Percentiles rank a stretch among this genome's conserved stretches.
Conservation (phyloP, 2,797 vertebrate species). For the Anabas testudineus region DNA sequence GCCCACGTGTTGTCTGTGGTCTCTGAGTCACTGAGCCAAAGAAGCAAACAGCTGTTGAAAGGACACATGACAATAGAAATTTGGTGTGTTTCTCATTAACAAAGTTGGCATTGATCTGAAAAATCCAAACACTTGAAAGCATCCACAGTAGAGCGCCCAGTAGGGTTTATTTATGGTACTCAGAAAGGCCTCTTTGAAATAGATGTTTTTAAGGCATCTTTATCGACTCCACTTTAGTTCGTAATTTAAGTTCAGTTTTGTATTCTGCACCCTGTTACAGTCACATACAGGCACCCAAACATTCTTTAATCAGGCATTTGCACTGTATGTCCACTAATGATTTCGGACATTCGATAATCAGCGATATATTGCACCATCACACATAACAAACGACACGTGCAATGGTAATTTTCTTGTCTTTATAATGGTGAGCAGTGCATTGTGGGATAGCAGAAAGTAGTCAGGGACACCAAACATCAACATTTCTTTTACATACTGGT, state of each 20-base stretch:
- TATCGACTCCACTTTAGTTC: neutral
- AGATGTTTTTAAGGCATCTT: slow-evolving; percentile 24
- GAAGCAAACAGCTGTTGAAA: slow-evolving; percentile 44
- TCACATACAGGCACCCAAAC: slow-evolving; percentile 18
- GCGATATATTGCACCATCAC: too few relatives aligned
- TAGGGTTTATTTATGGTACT: neutral
- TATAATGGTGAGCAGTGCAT: too few relatives aligned
- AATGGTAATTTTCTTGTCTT: too few relatives aligned
- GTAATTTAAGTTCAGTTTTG: slow-evolving; percentile 9
- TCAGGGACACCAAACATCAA: slow-evolving; percentile 42
- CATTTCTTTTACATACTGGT: slow-evolving; percentile 41
- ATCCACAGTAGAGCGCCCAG: slow-evolving; percentile 4
- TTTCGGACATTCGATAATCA: too few relatives aligned
- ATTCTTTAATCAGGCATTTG: slow-evolving; percentile 41
- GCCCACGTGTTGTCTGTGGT: slow-evolving; percentile 49
- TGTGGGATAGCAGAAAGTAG: too few relatives aligned
- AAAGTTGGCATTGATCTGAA: slow-evolving; percentile 16
- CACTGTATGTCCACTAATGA: slow-evolving; percentile 69
- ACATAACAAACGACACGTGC: too few relatives aligned
- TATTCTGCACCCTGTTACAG: slow-evolving; percentile 12
- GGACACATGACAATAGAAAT: slow-evolving; percentile 28
- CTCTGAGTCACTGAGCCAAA: slow-evolving; percentile 46
- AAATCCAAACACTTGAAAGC: slow-evolving; percentile 17
- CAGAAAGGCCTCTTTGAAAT: slow-evolving; percentile 10
- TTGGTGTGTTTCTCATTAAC: slow-evolving; percentile 29